Conservation (phyloP, 2,797 vertebrate genomes). For the Chelmon rostratus region DNA sequence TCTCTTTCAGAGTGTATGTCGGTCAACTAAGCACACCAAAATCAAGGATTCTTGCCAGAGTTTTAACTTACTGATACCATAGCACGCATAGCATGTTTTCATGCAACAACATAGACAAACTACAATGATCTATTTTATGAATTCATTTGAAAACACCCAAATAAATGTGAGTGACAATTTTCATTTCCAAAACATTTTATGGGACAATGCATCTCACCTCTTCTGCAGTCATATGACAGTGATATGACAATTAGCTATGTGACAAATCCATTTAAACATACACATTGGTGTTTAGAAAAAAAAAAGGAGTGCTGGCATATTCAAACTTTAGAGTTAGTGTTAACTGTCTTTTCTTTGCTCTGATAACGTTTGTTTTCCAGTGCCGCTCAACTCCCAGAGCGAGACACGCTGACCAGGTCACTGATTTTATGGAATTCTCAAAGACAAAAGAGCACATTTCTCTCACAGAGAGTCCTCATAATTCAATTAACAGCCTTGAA, state of each 20-base stretch:
- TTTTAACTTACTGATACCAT: background rate
- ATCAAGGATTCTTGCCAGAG: background rate
- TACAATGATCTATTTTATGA: background rate
- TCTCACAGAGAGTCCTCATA: conserved; percentile 14
- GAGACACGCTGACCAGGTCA: conserved; percentile 53
- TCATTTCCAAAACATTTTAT: background rate
- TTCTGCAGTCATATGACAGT: background rate
- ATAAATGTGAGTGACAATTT: background rate
- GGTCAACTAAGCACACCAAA: background rate
- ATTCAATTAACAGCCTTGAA: conserved; percentile 42
- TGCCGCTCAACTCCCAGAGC: conserved; percentile 6
- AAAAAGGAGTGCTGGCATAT: background rate
- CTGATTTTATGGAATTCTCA: conserved; percentile 61
- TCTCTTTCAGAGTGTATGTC: background rate
- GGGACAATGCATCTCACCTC: background rate
- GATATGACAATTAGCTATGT: background rate
- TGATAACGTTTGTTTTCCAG: conserved; percentile 23
- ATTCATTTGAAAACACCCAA: background rate
- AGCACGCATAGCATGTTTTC: background rate
- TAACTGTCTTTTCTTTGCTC: conserved; percentile 3
- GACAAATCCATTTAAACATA: background rate
- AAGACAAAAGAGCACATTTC: conserved; percentile 57
- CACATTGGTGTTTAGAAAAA: background rate
- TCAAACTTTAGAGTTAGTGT: background rate
- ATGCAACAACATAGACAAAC: background rate